phyloP scores from a whole-genome alignment of 2,888 invertebrate genomes.

The Lasioglossum leucozonium region DNA sequence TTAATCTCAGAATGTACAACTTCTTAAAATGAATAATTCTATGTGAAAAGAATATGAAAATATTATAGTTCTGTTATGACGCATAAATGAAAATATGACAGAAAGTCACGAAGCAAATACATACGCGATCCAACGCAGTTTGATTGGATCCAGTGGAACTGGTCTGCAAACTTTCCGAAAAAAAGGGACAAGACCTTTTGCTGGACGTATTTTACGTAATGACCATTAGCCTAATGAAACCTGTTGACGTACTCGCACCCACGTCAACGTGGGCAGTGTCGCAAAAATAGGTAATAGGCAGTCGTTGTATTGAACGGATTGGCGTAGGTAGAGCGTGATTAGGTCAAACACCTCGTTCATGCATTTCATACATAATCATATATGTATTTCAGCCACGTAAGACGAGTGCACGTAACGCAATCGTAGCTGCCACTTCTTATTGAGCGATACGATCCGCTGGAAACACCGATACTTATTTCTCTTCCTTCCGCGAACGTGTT shows the following conservation, averaged over 20 bases:
- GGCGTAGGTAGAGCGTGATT: constrained; percentile 59
- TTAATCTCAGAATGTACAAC: background rate
- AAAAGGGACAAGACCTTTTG: background rate
- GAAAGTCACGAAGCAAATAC: background rate
- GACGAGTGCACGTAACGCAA: constrained; percentile 61
- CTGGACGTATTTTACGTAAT: background rate
- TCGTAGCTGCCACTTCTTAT: constrained; percentile 47
- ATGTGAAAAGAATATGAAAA: background rate
- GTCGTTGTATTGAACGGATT: constrained; percentile 17
- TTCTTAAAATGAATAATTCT: background rate
- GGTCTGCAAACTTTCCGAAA: background rate
- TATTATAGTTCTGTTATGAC: background rate
- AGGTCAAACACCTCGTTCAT: constrained; percentile 73
- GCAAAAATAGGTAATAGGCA: constrained; percentile 56
- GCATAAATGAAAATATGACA: background rate
- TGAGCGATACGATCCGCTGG: constrained; percentile 51
- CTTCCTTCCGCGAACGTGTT: constrained; percentile 35
- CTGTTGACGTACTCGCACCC: constrained; percentile 11
- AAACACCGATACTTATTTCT: constrained; percentile 43
- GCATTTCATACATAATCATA: constrained; percentile 73
- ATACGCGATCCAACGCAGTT: background rate
- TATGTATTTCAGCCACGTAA: constrained; percentile 66
- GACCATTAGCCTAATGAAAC: background rate
- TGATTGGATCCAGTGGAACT: background rate
- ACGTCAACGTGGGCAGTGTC: constrained; percentile 12